phyloP scores from a whole-genome alignment of 2,888 invertebrate species.

The Steinernema scapterisci region DNA sequence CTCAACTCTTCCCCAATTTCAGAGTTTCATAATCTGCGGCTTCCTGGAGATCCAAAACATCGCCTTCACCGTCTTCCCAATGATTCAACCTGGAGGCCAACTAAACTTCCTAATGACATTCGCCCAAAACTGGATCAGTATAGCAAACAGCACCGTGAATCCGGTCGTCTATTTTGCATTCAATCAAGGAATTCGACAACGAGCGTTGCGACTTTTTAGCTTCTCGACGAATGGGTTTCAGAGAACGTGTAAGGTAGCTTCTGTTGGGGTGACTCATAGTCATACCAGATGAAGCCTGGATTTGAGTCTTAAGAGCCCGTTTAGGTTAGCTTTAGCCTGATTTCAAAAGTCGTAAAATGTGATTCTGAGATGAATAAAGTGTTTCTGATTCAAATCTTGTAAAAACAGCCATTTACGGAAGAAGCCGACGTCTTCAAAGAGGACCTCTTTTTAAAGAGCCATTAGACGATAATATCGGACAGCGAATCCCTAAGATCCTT shows the following conservation, averaged over 20 bases:
- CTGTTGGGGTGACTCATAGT: neutral
- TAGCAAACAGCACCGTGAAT: slow-evolving; percentile 18
- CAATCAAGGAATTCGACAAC: neutral
- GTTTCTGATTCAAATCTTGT: neutral
- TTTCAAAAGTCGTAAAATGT: too few species aligned
- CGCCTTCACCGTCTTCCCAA: slow-evolving; percentile 34
- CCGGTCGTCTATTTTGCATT: slow-evolving; percentile 23
- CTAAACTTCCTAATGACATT: slow-evolving; percentile 37
- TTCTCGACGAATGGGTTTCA: neutral
- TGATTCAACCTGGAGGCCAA: slow-evolving; percentile 32
- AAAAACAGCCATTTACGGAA: neutral
- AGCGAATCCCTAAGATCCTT: neutral
- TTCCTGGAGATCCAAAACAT: slow-evolving; percentile 43
- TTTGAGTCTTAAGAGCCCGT: too few species aligned
- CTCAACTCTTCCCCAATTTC: neutral
- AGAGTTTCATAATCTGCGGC: slow-evolving; percentile 43
- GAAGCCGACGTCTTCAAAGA: neutral
- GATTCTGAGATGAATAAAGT: too few species aligned
- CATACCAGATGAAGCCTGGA: too few species aligned
- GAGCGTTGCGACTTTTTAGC: neutral
- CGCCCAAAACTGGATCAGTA: slow-evolving; percentile 38
- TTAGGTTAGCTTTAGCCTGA: too few species aligned
- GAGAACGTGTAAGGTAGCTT: neutral
- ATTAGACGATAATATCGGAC: neutral
- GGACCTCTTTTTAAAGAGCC: neutral